Base-by-base conservation (phyloP, 2,888 invertebrate genomes). In the Dioctria rufipes region DNA sequence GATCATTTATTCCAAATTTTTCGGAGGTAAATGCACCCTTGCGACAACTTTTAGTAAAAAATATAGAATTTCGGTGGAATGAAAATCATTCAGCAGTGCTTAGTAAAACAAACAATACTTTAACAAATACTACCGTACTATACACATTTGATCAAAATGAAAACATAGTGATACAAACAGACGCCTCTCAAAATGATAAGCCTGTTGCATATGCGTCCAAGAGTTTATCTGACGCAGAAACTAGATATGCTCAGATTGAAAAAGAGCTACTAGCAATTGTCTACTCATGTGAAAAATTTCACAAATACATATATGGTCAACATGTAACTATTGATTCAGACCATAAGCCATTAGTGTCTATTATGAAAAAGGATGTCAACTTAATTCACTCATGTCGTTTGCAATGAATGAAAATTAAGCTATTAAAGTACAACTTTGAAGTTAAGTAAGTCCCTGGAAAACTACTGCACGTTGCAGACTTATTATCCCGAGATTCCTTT, bases 381-480 rank as follows among this genome's bases (percentile, higher is more conserved):
- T 25, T 25, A 46, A 46, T 8, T 46, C n/a, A n/a, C n/a, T n/a
- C 46, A 46, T 46, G 46, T 46, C 46, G 46, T 46, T 42, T n/a
- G 66, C 83, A 83, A 67, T 71, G 83, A 77, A 83, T 84, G n/a
- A n/a, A n/a, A n/a, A n/a, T n/a, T n/a, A n/a, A n/a, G 83, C 83
- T 81, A 51, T 49, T 85, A 9, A 84, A 82, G 69, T 85, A 85
- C 82, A 71, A 84, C n/a, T 54, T 85, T 25, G 65, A 78, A 40
- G 80, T 85, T 46, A 82, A 63, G 6, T 85, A 84, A 69, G 40
- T 84, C 13, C 85, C 84, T 6, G 85, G 84, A 6, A 85, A 84
- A 82, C 82, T 83, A 54, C 69, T 84, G 39, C 81, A 81, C 11
- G n/a, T 65, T 51, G 83, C 83, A 25, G 83, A 83, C 66, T 82